Evolutionary conservation across 2,797 vertebrate species (phyloP).

Genomic region (Aulostomus chinensis): DNA sequence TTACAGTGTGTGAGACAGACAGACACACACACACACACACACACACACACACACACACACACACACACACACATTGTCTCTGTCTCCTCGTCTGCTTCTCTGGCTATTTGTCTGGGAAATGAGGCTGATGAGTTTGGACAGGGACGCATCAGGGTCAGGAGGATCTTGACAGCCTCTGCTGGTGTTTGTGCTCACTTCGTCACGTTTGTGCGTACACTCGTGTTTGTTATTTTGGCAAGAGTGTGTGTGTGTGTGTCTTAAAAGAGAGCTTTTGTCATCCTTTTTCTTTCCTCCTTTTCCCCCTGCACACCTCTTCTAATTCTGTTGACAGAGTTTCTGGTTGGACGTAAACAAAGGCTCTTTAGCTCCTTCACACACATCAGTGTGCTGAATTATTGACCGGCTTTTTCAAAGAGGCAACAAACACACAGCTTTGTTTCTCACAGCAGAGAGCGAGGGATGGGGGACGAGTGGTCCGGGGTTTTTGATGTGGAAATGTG

Average conservation of each 20-base stretch:
- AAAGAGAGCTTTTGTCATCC: conserved; percentile 4
- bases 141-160: too few relatives aligned
- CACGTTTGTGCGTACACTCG: too few relatives aligned
- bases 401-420: conserved; percentile 31
- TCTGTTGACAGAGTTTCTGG: conserved; percentile 28
- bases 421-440: conserved; percentile 23
- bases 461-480: conserved; percentile 6
- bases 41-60: background rate
- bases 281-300: background rate
- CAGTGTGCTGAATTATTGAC: conserved; percentile 58
- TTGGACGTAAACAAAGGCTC: conserved; percentile 40
- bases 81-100: too few relatives aligned
- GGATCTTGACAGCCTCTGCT: too few relatives aligned
- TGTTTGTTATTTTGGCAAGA: too few relatives aligned
- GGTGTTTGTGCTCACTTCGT: too few relatives aligned
- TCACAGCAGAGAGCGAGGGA: conserved; percentile 5
- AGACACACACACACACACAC: background rate
- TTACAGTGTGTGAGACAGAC: too few relatives aligned
- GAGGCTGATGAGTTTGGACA: too few relatives aligned
- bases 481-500: conserved; percentile 45
- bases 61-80: background rate
- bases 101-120: too few relatives aligned
- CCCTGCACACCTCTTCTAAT: conserved; percentile 11
- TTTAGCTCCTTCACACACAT: conserved; percentile 23
- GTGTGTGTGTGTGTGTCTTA: background rate